These are phyloP conservation scores for Empidonax traillii DNA, from an alignment of 2,113 vertebrate genomes.

Conservation along the genomic window DNA sequence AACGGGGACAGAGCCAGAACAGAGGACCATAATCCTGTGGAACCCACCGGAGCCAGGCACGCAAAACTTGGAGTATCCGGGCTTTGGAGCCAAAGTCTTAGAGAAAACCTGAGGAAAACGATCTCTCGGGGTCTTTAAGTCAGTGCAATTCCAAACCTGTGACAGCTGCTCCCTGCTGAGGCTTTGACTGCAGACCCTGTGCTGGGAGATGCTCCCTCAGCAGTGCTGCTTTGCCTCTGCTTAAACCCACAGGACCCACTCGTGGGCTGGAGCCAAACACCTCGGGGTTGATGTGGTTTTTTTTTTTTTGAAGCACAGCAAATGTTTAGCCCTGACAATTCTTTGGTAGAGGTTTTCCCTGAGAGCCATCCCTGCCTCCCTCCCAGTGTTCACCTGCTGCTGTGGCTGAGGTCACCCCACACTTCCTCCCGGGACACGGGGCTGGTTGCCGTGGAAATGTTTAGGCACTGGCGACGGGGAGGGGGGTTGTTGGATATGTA, in stretches of 20 bases:
- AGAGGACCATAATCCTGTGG: fast-evolving
- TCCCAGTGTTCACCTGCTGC: background rate
- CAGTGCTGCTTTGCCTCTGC: background rate
- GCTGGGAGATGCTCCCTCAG: background rate
- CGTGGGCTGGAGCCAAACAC: fast-evolving
- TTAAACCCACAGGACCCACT: fast-evolving
- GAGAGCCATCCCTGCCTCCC: fast-evolving
- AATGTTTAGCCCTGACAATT: background rate
- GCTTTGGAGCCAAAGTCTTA: background rate
- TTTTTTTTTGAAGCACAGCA: background rate
- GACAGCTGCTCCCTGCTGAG: background rate
- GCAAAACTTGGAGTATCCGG: background rate
- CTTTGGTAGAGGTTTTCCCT: background rate
- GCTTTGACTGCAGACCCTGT: background rate
- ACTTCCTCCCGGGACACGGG: background rate
- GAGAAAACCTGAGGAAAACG: background rate
- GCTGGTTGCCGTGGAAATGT: constrained; percentile 19
- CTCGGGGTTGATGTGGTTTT: background rate
- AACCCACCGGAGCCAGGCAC: background rate
- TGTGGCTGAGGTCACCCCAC: background rate
- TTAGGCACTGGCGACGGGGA: background rate
- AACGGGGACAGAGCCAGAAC: background rate
- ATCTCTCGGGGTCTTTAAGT: background rate
- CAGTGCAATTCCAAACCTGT: background rate
- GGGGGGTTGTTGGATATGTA: background rate